These are phyloP conservation scores for Plusia festucae DNA, from an alignment of 2,888 invertebrate genomes.

Conservation along the genomic window DNA sequence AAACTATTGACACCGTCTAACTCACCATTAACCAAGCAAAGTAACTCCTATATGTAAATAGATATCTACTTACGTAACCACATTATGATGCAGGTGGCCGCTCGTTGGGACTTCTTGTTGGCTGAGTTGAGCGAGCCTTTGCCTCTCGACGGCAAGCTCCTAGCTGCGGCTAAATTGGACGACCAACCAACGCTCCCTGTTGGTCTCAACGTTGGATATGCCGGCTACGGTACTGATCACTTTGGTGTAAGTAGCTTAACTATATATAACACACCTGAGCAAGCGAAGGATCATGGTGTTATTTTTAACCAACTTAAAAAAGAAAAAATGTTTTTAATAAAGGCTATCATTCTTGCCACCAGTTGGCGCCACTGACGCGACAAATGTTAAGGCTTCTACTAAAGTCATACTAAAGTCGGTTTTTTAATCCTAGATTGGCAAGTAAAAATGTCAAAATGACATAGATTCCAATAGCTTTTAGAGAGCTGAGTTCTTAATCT, in stretches of 20 bases:
- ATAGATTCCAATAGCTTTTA: no score
- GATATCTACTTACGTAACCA: background rate
- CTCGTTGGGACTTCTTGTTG: slow-evolving; percentile 81
- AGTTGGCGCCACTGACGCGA: no score
- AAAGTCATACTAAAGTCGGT: no score
- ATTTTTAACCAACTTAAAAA: no score
- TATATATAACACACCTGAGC: background rate
- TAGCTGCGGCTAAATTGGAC: slow-evolving; percentile 74
- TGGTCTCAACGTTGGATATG: slow-evolving; percentile 74
- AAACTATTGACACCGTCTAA: no score
- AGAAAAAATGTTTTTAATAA: no score
- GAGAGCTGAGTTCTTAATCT: no score
- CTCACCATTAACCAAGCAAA: no score
- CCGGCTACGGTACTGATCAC: slow-evolving; percentile 80
- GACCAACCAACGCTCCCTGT: slow-evolving; percentile 57
- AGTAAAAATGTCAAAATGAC: no score
- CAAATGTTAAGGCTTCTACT: no score
- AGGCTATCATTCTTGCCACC: no score
- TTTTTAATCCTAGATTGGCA: no score
- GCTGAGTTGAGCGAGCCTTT: slow-evolving; percentile 79
- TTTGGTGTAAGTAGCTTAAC: slow-evolving; percentile 73
- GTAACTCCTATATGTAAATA: background rate
- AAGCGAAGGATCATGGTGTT: background rate
- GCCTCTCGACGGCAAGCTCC: slow-evolving; percentile 72
- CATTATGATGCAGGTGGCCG: slow-evolving; percentile 72